Evolutionary conservation across 2,113 vertebrate genomes (phyloP), one percentile per base, ranked within the genome.

Genomic region (Ptilonorhynchus violaceus): DNA sequence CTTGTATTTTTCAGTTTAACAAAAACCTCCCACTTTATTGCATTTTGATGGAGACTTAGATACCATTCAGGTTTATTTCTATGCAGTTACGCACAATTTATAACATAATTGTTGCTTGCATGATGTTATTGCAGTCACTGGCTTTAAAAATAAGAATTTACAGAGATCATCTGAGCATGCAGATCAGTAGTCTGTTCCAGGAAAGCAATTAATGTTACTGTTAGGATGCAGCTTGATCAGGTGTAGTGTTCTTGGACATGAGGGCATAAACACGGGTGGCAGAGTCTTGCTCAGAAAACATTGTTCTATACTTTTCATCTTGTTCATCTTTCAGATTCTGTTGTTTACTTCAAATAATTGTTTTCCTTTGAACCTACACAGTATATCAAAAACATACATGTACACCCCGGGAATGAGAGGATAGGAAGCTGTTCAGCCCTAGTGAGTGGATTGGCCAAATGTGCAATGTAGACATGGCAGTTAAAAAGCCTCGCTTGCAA

Each of bases 91-190:
- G 11, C 81, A 42, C 3, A 30, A 52, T 89, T 93, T 96, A 44
- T 41, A 47, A 56, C 27, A 23, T 42, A 94, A 83, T 58, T 92
- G 25, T 83, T 63, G 30, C 41, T 73, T 77, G 35, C 33, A 37
- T 46, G n/a, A 82, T 76, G 55, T 92, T 84, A 73, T 33, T 85
- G 75, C 13, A 83, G 80, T 55, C 46, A 52, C 24, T 70, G 25
- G 31, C 47, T 95, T 85, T 88, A 95, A 94, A 93, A 96, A 80
- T 42, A 64, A 85, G 75, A 83, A 83, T 46, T 73, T 66, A 30
- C 6, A 53, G 56, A 30, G 23, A 81, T 75, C 59, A 35, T 81
- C 58, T 94, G 41, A 69, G 49, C 58, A 60, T 64, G 67, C 41
- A 92, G 23, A 39, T 92, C 62, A 52, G 23, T 67, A 68, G 44